Evolutionary conservation across 2,888 invertebrate genomes (phyloP).

Genomic region (Standfussiana lucernea): DNA sequence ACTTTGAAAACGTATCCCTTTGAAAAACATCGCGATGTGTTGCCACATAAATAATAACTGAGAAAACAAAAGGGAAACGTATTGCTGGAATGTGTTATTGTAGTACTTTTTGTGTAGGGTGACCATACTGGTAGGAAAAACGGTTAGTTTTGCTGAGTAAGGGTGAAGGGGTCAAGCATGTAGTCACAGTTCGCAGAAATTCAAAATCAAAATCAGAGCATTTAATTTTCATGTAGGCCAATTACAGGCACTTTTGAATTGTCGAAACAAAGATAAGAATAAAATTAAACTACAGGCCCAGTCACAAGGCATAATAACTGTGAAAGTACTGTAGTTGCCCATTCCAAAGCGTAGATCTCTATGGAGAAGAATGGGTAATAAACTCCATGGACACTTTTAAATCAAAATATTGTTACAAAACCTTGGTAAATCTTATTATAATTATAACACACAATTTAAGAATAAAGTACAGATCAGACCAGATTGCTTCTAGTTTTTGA

Average conservation of each 20-base stretch:
- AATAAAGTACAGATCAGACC: not conserved
- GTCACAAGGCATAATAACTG: too few species aligned
- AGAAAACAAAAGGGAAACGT: conserved; percentile 62
- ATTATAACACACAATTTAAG: not conserved
- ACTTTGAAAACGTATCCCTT: conserved; percentile 61
- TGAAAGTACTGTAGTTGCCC: too few species aligned
- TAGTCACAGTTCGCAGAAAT: not conserved
- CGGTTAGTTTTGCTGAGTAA: not conserved
- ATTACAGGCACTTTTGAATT: too few species aligned
- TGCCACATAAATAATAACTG: conserved; percentile 62
- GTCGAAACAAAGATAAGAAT: too few species aligned
- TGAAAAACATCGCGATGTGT: conserved; percentile 54
- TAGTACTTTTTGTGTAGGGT: conserved; percentile 48
- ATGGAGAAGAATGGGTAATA: too few species aligned
- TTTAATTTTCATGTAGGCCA: too few species aligned
- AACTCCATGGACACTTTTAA: too few species aligned
- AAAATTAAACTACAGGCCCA: too few species aligned
- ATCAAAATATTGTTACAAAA: too few species aligned
- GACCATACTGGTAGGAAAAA: not conserved
- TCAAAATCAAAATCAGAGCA: too few species aligned
- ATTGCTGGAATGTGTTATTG: conserved; percentile 62
- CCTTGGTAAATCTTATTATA: too few species aligned
- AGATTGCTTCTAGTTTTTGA: not conserved
- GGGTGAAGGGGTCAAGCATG: not conserved
- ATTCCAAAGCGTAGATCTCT: too few species aligned